Conservation (phyloP, 2,797 vertebrate genomes). For the Sebastes hubbsi region DNA sequence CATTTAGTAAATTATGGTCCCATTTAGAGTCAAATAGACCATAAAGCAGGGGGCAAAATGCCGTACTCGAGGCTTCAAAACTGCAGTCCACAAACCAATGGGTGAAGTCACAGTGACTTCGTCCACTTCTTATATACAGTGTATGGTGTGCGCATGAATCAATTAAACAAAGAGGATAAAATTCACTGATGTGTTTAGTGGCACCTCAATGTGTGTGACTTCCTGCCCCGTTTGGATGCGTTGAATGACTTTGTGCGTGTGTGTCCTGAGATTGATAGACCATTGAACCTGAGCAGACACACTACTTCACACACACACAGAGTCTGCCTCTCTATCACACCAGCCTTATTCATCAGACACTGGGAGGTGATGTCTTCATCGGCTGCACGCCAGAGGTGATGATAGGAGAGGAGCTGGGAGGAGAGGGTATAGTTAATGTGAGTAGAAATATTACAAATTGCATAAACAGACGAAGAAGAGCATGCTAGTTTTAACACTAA, state of each 20-base stretch:
- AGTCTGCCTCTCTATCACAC: constrained; percentile 36
- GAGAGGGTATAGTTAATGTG: neutral
- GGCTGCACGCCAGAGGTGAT: constrained; percentile 63
- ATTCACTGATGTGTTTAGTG: neutral
- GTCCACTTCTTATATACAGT: no score
- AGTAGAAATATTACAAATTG: neutral
- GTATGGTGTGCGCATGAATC: neutral
- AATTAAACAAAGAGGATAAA: neutral
- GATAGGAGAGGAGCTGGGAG: neutral
- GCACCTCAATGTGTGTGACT: neutral
- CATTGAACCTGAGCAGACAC: constrained; percentile 60
- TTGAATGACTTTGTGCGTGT: constrained; percentile 9
- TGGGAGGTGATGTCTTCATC: constrained; percentile 55
- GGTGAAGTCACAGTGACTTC: no score
- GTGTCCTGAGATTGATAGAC: constrained; percentile 58
- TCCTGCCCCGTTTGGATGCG: constrained; percentile 2
- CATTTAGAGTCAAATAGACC: no score
- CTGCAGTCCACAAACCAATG: no score
- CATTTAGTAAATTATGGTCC: no score
- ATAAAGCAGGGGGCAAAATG: no score
- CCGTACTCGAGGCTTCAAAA: no score
- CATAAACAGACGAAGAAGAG: neutral
- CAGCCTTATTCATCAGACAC: constrained; percentile 53
- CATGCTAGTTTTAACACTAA: no score
- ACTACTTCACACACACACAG: constrained; percentile 44